Conservation (phyloP, 2,888 invertebrate species). For the Carpatolechia fugitivella region DNA sequence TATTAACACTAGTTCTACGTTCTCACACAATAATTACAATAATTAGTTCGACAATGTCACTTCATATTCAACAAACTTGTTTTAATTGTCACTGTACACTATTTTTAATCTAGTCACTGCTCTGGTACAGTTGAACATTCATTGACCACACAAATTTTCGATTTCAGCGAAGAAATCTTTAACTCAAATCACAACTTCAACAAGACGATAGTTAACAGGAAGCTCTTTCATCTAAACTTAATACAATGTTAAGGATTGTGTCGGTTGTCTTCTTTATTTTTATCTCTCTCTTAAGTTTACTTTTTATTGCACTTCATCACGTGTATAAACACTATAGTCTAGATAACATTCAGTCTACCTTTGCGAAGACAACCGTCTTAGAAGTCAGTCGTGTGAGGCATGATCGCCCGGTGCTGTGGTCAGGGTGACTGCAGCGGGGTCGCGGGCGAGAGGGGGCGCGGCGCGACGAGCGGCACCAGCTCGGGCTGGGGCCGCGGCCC, state of each 20-base stretch:
- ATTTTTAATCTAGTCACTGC: conserved; percentile 12
- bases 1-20: conserved; percentile 41
- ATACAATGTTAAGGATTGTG: conserved; percentile 3
- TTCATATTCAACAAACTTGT: conserved; percentile 33
- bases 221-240: conserved; percentile 38
- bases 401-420: conserved; percentile 49
- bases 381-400: conserved; percentile 63
- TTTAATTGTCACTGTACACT: conserved; percentile 25
- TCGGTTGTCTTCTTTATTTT: conserved; percentile 7
- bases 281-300: not conserved
- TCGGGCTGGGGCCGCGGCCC: conserved; percentile 76
- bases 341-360: not conserved
- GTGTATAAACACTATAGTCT: conserved; percentile 19
- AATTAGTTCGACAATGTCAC: conserved; percentile 39
- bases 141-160: conserved; percentile 20
- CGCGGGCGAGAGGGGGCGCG: conserved; percentile 37
- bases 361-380: conserved; percentile 30
- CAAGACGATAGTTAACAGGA: conserved; percentile 33
- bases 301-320: conserved; percentile 19
- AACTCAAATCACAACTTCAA: conserved; percentile 4
- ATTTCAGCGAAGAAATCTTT: conserved; percentile 43
- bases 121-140: conserved; percentile 24
- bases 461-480: conserved; percentile 72
- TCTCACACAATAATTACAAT: conserved; percentile 43
- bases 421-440: conserved; percentile 42